Evolutionary conservation across 2,888 invertebrate genomes (phyloP), one percentile per base, ranked within the genome.

Genomic region (Oscheius sp.): DNA sequence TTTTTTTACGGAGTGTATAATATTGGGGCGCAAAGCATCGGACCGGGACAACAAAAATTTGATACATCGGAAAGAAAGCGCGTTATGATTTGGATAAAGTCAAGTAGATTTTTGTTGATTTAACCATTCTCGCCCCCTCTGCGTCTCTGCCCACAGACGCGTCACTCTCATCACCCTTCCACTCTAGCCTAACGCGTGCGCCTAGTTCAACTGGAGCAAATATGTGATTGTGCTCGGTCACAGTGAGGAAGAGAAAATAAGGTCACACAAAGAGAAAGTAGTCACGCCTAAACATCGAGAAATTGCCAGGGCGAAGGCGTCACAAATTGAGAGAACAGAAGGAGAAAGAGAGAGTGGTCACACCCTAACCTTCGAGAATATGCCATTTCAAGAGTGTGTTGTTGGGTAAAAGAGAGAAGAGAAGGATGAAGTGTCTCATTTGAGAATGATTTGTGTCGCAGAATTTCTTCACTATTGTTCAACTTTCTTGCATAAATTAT

Each of bases 271-370:
- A 66, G 57, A 66, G 42, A 68, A n/a, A n/a, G n/a, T n/a, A n/a
- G n/a, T n/a, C n/a, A n/a, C n/a, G n/a, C n/a, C n/a, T n/a, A n/a
- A n/a, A n/a, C n/a, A n/a, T n/a, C n/a, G 63, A 58, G 68, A 69
- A 61, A 69, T 53, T 69, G 69, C 65, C 55, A 48, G 55, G 55
- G 46, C 65, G 46, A 39, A 71, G 39, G 48, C 55, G 69, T 71
- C 71, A 71, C 71, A 71, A 55, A 71, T 53, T 45, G 72, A 72
- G 45, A 70, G 72, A 72, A 72, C 70, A 42, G 45, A 72, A 61
- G 27, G 70, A 66, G 63, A 72, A 72, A 58, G 66, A 70, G 70
- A 72, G 55, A 10, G 6, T 70, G 69, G 72, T 70, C 70, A 66
- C 70, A 72, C 72, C 55, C 72, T 37, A 34, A 34, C 37, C 37